Evolutionary conservation across 2,888 invertebrate species (phyloP).

Genomic region (Caenorhabditis panamensis): DNA sequence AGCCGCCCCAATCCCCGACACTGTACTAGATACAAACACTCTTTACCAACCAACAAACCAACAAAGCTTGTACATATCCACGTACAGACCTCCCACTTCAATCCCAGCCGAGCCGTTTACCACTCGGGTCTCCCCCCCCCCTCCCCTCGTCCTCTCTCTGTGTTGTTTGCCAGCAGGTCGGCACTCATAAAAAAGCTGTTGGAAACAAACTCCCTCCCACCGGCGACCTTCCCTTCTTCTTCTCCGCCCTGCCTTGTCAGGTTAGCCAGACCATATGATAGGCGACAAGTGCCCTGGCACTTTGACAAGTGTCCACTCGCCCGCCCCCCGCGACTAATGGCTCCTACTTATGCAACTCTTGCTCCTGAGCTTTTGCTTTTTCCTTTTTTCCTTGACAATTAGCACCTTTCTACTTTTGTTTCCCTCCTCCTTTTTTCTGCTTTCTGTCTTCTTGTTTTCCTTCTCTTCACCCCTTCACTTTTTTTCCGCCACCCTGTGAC

Average conservation of each 20-base stretch:
- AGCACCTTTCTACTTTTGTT: conserved; percentile 20
- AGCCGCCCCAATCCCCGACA: too few species aligned
- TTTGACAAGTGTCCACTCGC: conserved; percentile 49
- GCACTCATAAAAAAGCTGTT: conserved; percentile 59
- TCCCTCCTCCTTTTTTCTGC: not conserved
- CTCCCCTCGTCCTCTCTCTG: conserved; percentile 19
- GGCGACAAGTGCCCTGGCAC: conserved; percentile 53
- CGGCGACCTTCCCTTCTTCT: conserved; percentile 21
- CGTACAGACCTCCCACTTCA: conserved; percentile 58
- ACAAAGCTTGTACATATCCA: conserved; percentile 36
- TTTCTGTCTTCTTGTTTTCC: not conserved
- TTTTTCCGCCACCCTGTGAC: too few species aligned
- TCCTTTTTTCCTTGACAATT: conserved; percentile 27
- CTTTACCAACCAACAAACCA: conserved; percentile 1
- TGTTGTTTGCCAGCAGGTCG: conserved; percentile 60
- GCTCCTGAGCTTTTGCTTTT: too few species aligned
- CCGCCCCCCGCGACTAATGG: conserved; percentile 29
- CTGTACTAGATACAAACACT: too few species aligned
- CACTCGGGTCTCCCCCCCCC: conserved; percentile 21
- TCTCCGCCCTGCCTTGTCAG: conserved; percentile 11
- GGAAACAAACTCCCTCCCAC: conserved; percentile 39
- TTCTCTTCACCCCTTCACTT: not conserved
- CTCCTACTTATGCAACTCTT: conserved; percentile 49
- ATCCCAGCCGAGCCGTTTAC: conserved; percentile 50
- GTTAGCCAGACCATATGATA: conserved; percentile 42